Evolutionary conservation across 2,888 invertebrate species (phyloP).

Genomic region (Agrochola lota): DNA sequence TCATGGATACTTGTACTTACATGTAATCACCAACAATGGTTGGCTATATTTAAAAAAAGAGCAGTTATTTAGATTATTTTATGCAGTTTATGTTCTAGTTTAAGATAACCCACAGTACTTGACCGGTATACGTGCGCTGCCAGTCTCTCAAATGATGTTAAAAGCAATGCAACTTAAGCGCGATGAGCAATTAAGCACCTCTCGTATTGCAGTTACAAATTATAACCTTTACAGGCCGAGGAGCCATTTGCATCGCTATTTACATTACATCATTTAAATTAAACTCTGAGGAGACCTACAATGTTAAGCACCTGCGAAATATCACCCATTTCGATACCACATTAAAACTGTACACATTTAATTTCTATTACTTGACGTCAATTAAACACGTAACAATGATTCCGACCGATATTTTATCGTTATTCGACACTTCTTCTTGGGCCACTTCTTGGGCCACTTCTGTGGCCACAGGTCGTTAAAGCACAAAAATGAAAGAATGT

Average conservation of each 20-base stretch:
- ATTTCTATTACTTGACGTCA: constrained; percentile 8
- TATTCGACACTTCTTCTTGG: not conserved
- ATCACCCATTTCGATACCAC: constrained; percentile 30
- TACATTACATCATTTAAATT: constrained; percentile 58
- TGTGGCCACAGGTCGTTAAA: not conserved
- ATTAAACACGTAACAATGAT: constrained; percentile 20
- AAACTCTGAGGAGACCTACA: constrained; percentile 32
- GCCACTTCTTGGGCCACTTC: constrained; percentile 5
- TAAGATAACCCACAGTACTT: constrained; percentile 17
- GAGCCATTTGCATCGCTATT: constrained; percentile 54
- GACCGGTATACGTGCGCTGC: constrained; percentile 14
- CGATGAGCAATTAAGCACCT: constrained; percentile 49
- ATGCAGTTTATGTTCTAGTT: constrained; percentile 33
- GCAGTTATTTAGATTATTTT: constrained; percentile 11
- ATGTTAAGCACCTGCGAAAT: constrained; percentile 28
- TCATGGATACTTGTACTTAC: no score
- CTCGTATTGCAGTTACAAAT: constrained; percentile 57
- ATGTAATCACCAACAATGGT: constrained; percentile 2
- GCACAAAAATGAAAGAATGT: constrained; percentile 14
- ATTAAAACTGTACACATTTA: constrained; percentile 13
- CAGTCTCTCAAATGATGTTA: constrained; percentile 28
- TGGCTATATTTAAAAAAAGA: constrained; percentile 7
- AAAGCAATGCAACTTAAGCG: constrained; percentile 36
- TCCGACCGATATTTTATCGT: not conserved
- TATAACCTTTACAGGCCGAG: constrained; percentile 51